These are phyloP conservation scores for Lepidurus couesii DNA, from an alignment of 1,140 invertebrate species.

Conservation along the genomic window DNA sequence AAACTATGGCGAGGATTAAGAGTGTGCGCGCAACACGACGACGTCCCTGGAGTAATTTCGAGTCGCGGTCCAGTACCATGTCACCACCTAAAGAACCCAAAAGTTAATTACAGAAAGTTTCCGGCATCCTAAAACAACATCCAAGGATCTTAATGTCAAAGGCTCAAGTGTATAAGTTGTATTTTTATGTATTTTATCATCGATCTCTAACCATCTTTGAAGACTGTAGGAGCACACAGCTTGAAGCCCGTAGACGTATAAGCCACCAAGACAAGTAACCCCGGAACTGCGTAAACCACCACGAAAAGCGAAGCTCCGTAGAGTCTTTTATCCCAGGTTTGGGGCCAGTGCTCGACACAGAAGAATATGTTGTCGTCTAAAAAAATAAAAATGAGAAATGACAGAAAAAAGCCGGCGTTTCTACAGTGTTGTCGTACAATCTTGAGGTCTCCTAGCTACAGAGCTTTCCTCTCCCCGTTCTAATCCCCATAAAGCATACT, in stretches of 20 bases:
- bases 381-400: not conserved
- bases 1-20: slow-evolving; percentile 63
- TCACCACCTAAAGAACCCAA: slow-evolving; percentile 27
- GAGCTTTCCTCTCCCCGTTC: too few relatives aligned
- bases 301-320: slow-evolving; percentile 64
- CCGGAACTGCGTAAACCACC: slow-evolving; percentile 65
- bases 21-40: slow-evolving; percentile 66
- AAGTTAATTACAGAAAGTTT: not conserved
- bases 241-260: slow-evolving; percentile 35
- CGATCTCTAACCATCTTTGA: slow-evolving; percentile 27
- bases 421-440: too few relatives aligned
- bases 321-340: slow-evolving; percentile 43
- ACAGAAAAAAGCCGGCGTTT: not conserved
- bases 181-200: not conserved
- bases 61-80: slow-evolving; percentile 32
- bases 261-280: slow-evolving; percentile 57
- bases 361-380: slow-evolving; percentile 22
- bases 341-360: slow-evolving; percentile 42
- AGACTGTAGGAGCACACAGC: slow-evolving; percentile 27
- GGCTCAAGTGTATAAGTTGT: not conserved
- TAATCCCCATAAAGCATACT: too few relatives aligned
- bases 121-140: not conserved
- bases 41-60: slow-evolving; percentile 57
- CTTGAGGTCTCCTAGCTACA: too few relatives aligned
- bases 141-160: not conserved